Evolutionary conservation across 2,888 invertebrate genomes (phyloP).

Genomic region (Galeopsomyia nigrocyanea): DNA sequence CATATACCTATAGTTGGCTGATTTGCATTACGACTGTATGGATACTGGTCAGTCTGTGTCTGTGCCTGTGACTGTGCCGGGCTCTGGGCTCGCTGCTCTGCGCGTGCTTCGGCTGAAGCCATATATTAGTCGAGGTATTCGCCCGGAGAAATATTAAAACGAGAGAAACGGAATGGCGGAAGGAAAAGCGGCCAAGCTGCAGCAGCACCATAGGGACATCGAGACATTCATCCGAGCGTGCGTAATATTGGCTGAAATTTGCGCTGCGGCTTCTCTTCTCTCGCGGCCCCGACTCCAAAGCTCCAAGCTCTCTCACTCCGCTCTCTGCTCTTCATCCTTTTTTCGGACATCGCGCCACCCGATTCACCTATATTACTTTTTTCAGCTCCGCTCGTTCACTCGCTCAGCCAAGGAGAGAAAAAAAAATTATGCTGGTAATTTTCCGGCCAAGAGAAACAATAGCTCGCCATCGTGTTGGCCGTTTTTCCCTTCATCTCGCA

Average conservation of each 20-base stretch:
- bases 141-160: conserved; percentile 65
- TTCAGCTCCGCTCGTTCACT: conserved; percentile 8
- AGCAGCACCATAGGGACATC: conserved; percentile 43
- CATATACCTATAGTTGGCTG: conserved; percentile 51
- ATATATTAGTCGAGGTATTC: conserved; percentile 64
- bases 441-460: conserved; percentile 37
- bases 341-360: conserved; percentile 22
- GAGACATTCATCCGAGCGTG: conserved; percentile 57
- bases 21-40: conserved; percentile 63
- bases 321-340: conserved; percentile 16
- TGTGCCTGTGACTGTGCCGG: not conserved
- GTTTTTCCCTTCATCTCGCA: not conserved
- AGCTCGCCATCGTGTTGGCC: not conserved
- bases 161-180: conserved; percentile 53
- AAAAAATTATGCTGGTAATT: conserved; percentile 43
- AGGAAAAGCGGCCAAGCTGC: conserved; percentile 47
- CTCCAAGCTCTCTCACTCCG: not conserved
- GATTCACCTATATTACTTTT: conserved; percentile 45
- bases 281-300: conserved; percentile 20
- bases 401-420: conserved; percentile 32
- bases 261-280: conserved; percentile 41
- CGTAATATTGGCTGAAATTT: conserved; percentile 61
- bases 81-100: conserved; percentile 12
- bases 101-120: conserved; percentile 59
- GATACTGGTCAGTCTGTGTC: conserved; percentile 50